Evolutionary conservation across 2,797 vertebrate genomes (phyloP), one percentile per base, ranked within the genome.

Genomic region (Prionace glauca): DNA sequence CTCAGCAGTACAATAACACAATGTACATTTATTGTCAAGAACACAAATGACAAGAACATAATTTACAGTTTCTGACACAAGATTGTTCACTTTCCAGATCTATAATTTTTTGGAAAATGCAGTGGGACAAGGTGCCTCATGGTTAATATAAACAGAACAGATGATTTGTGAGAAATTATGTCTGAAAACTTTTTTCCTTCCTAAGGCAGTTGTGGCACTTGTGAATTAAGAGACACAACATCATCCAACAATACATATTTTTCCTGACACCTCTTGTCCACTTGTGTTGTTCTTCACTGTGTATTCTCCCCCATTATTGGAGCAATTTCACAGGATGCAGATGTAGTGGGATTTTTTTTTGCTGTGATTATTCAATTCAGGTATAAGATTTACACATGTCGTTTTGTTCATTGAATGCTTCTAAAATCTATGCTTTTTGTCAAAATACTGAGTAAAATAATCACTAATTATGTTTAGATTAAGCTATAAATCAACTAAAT

Each of bases 111-210:
- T 26, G 93, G 93, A 95, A 95, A 77, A 56, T 56, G 92, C 22
- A 56, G 71, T 50, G 45, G 93, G 71, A 95, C 50, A 50, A 77
- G 56, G 45, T n/a, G 45, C 45, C 71, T 77, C 93, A 56, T 95
- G 56, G 71, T 74, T 77, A 95, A 77, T 77, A 77, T 77, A 77
- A 95, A 95, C 69, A 77, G 93, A 95, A 26, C 41, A 56, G 93
- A 95, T 77, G 93, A 95, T 77, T 95, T 95, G 45, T 95, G 93
- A 56, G 93, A 71, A 77, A 95, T 95, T 45, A 72, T 60, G 69
- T 77, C 56, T 77, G 93, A 95, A 60, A 95, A 74, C 93, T 95
- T 95, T 95, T 56, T 77, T 16, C 50, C 69, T 24, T 77, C 74
- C 45, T 77, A 45, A 95, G 93, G 41, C 71, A 95, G 93, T 95